Percentiles rank a stretch among this genome's conserved stretches.
Conservation (phyloP, 2,888 invertebrate genomes). For the Hirudinaria manillensis region DNA sequence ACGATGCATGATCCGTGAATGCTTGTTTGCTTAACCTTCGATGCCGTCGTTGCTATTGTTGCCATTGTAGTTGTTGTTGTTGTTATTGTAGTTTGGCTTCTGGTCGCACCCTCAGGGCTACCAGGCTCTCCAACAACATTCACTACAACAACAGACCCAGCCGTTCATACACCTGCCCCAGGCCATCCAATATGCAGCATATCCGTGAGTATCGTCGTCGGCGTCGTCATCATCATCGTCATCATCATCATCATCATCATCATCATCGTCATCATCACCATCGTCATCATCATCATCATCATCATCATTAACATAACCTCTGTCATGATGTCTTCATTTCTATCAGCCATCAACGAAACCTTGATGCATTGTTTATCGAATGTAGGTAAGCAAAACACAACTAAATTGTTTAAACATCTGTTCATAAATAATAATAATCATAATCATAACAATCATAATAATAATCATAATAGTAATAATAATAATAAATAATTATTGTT, state of each 20-base stretch:
- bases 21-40: not conserved
- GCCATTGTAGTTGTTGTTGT: not conserved
- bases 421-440: no score
- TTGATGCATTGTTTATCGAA: no score
- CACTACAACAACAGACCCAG: conserved; percentile 12
- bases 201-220: conserved; percentile 22
- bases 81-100: conserved; percentile 14
- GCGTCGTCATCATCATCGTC: conserved; percentile 15
- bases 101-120: conserved; percentile 16
- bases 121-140: conserved; percentile 10
- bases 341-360: not conserved
- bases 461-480: no score
- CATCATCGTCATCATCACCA: conserved; percentile 16
- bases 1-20: not conserved
- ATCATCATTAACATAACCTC: not conserved
- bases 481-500: no score
- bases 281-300: conserved; percentile 21
- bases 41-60: not conserved
- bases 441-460: no score
- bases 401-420: no score
- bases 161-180: conserved; percentile 24
- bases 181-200: conserved; percentile 23
- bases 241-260: conserved; percentile 25
- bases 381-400: no score
- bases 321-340: not conserved